phyloP scores from a whole-genome alignment of 2,888 invertebrate species.

The Yponomeuta sedellus region DNA sequence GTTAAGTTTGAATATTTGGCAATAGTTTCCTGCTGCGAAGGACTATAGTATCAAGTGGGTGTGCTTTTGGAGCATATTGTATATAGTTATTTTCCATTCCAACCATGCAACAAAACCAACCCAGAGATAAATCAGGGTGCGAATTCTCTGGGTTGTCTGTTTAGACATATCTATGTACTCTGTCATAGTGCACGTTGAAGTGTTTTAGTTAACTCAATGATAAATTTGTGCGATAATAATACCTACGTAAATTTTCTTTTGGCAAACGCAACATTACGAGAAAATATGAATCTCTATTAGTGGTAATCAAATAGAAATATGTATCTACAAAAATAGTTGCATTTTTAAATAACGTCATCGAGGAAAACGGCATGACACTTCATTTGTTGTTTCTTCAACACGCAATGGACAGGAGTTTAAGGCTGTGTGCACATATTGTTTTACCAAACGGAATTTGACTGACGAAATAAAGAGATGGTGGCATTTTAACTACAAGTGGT shows the following conservation, averaged over 20 bases:
- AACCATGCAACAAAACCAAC: slow-evolving; percentile 35
- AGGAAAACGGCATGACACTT: slow-evolving; percentile 40
- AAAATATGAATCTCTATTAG: slow-evolving; percentile 71
- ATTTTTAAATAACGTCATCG: slow-evolving; percentile 53
- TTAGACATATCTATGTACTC: slow-evolving; percentile 6
- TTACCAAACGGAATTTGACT: slow-evolving; percentile 38
- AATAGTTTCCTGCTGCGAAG: background rate
- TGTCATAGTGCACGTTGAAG: slow-evolving; percentile 15
- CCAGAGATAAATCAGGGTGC: slow-evolving; percentile 24
- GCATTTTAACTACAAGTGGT: slow-evolving; percentile 58
- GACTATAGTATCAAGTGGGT: slow-evolving; percentile 16
- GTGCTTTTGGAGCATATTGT: slow-evolving; percentile 33
- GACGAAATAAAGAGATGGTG: slow-evolving; percentile 29
- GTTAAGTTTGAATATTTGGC: background rate
- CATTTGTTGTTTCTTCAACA: slow-evolving; percentile 25
- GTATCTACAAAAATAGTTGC: slow-evolving; percentile 75
- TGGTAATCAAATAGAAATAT: slow-evolving; percentile 69
- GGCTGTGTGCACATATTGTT: slow-evolving; percentile 38
- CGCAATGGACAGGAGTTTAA: slow-evolving; percentile 29
- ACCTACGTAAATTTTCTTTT: slow-evolving; percentile 50
- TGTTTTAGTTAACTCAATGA: slow-evolving; percentile 29
- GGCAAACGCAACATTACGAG: slow-evolving; percentile 66
- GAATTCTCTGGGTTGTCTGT: slow-evolving; percentile 13
- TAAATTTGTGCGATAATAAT: slow-evolving; percentile 49
- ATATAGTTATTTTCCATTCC: slow-evolving; percentile 32